Percentiles rank a stretch among this genome's conserved stretches.
phyloP scores from a whole-genome alignment of 2,113 vertebrate species.

The Ifrita kowaldi region DNA sequence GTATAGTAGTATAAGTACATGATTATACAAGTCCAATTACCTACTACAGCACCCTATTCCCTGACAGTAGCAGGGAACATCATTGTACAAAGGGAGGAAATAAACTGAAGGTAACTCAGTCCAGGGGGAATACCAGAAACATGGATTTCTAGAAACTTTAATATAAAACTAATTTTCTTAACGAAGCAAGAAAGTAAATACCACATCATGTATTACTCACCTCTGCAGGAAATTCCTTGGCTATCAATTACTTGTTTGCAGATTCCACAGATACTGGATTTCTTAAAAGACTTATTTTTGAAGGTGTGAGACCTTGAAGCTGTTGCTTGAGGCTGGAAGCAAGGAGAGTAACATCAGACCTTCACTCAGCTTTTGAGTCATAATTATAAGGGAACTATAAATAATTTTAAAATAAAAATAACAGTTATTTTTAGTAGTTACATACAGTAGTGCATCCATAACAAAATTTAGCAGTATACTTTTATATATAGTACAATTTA shows the following conservation, averaged over 20 bases:
- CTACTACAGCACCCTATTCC: not conserved
- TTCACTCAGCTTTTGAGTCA: not conserved
- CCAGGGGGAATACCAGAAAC: not conserved
- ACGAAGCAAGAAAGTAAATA: not conserved
- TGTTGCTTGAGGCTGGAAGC: conserved; percentile 63
- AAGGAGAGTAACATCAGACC: not conserved
- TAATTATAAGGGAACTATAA: not conserved
- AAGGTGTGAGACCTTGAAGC: conserved; percentile 59
- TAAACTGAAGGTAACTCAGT: not conserved
- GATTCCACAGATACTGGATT: conserved; percentile 50
- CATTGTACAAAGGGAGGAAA: not conserved
- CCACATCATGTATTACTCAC: conserved; percentile 1
- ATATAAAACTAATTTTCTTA: not conserved
- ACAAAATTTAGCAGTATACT: not conserved
- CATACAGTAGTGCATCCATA: not conserved
- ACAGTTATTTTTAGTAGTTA: not conserved
- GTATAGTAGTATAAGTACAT: not conserved
- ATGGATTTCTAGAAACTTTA: not conserved
- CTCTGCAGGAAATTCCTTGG: conserved; percentile 65
- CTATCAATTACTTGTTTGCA: conserved; percentile 61
- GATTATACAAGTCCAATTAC: not conserved
- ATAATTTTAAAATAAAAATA: not conserved
- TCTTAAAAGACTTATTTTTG: conserved; percentile 71
- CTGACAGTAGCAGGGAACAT: not conserved
- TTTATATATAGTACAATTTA: not conserved